A percentile compares a stretch with the other conserved stretches of the same genome.
phyloP scores from a whole-genome alignment of 2,888 invertebrate genomes.

The Lasioglossum morio region DNA sequence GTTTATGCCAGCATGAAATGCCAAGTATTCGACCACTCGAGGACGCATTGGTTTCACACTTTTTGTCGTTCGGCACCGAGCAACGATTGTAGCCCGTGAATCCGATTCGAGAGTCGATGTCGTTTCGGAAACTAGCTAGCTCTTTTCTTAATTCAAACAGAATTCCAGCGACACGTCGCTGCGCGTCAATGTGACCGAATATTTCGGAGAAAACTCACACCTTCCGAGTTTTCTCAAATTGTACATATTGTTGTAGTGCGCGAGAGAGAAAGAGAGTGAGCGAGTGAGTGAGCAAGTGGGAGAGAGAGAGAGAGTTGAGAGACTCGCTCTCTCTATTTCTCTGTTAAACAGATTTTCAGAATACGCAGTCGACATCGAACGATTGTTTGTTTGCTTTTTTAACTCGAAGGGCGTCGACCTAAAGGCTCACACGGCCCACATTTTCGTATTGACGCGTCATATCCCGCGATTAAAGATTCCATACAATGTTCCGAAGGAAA shows the following conservation, averaged over 20 bases:
- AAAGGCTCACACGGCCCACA: not conserved
- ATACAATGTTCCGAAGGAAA: conserved; percentile 19
- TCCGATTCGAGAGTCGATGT: conserved; percentile 4
- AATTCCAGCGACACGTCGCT: not conserved
- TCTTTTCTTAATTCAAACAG: not conserved
- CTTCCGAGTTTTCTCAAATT: not conserved
- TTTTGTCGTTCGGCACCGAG: not conserved
- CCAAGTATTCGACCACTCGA: conserved; percentile 30
- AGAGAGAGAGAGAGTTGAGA: not conserved
- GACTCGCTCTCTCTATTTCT: not conserved
- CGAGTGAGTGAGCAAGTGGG: not conserved
- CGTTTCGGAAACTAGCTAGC: not conserved
- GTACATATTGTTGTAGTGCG: not conserved
- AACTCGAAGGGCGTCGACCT: conserved; percentile 1
- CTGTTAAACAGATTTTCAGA: conserved; percentile 7
- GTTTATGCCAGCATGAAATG: conserved; percentile 55
- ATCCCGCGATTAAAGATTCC: conserved; percentile 20
- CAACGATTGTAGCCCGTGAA: conserved; percentile 1
- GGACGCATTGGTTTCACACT: conserved; percentile 25
- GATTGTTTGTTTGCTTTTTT: conserved; percentile 10
- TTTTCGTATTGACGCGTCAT: conserved; percentile 2
- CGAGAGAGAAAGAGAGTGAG: not conserved
- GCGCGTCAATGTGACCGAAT: not conserved
- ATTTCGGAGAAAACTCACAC: not conserved
- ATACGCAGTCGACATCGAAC: not conserved